Base-by-base conservation (phyloP, 1,140 invertebrate genomes). In the Drosophila mauritiana region DNA sequence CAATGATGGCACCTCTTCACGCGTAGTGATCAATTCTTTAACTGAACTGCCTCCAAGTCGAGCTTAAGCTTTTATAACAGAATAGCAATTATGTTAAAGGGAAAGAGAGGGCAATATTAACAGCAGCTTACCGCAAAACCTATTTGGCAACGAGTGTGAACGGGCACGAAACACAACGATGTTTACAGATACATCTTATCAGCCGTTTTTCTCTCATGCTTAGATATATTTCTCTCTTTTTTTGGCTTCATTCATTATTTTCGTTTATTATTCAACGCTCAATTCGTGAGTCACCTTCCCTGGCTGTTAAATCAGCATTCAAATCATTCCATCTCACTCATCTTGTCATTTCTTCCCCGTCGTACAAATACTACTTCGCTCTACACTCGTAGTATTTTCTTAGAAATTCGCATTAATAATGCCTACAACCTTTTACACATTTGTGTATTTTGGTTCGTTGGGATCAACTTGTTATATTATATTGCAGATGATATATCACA, bases 391-490 rank as follows among this genome's bases (percentile, higher is more conserved):
- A 55, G 17, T 36, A 42, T 78, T 69, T 86, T 86, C 83, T 61
- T 31, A 80, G 83, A 86, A 86, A 83, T 80, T 77, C 15, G 46
- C 64, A 89, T 89, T 89, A 86, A 58, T 83, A 86, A 89, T 72
- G 10, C 15, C 42, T 5, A 63, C 42, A 54, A 8, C 10, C 15
- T 76, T 65, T 53, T 69, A 49, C 64, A 49, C 48, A 63, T 74
- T 73, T 48, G 39, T 51, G 51, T 73, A 68, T 80, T 85, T 84
- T 46, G 63, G 48, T 73, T 51, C 51, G 25, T 25, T 34, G 42
- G 36, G 40, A 27, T 83, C 57, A 68, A 31, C 62, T 49, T 27
- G 54, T 10, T 39, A 15, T 55, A 56, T 72, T 22, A 17, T 40
- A 27, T 73, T 56, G 45, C 36, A 62, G 37, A 56, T 64, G 64